These are phyloP conservation scores for Meteorus colon DNA, from an alignment of 2,888 invertebrate genomes.

Conservation along the genomic window DNA sequence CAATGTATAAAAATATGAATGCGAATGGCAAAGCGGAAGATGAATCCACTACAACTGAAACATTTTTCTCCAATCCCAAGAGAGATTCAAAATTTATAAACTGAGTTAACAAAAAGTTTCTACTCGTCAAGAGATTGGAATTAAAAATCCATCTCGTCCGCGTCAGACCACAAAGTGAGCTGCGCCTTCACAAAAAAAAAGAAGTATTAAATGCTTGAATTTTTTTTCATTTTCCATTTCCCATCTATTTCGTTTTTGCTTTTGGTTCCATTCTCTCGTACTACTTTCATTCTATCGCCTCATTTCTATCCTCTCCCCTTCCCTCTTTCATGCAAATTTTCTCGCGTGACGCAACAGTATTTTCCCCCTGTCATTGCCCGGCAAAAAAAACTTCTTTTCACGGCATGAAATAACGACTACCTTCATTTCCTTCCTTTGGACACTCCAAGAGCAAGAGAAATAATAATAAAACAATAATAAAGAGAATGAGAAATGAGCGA, in stretches of 20 bases:
- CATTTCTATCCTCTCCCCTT: constrained; percentile 16
- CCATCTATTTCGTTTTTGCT: too few relatives aligned
- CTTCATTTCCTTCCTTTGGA: background rate
- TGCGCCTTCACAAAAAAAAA: constrained; percentile 12
- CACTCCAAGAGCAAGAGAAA: background rate
- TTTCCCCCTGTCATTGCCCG: constrained; percentile 17
- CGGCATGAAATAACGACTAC: constrained; percentile 39
- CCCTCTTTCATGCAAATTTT: constrained; percentile 32
- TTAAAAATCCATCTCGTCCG: constrained; percentile 38
- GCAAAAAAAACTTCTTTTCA: constrained; percentile 32
- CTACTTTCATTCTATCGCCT: background rate
- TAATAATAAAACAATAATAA: constrained; percentile 12
- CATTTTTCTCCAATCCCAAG: background rate
- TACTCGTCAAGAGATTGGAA: constrained; percentile 24
- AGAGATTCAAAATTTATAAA: constrained; percentile 6
- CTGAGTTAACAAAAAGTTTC: constrained; percentile 20
- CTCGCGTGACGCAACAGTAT: constrained; percentile 27
- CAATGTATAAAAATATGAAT: background rate
- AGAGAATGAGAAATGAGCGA: background rate
- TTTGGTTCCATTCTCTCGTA: background rate
- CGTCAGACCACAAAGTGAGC: constrained; percentile 23
- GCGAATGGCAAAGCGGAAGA: too few relatives aligned
- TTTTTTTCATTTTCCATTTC: too few relatives aligned
- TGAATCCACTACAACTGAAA: too few relatives aligned
- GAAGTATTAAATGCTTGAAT: too few relatives aligned